These are phyloP conservation scores for Lagria hirta DNA, from an alignment of 2,888 invertebrate genomes.

Conservation along the genomic window DNA sequence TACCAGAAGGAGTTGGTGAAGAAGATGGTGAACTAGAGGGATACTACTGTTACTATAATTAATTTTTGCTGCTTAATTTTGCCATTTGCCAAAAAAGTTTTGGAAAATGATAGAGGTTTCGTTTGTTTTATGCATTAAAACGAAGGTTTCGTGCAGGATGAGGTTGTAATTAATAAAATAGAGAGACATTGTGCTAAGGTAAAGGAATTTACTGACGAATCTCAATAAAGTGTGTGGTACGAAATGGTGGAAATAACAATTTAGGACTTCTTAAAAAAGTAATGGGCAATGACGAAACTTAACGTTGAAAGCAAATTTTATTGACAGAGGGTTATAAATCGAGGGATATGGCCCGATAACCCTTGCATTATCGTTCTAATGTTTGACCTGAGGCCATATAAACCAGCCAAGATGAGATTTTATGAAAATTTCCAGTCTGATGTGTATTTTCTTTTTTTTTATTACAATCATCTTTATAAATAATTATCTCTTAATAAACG, in stretches of 20 bases:
- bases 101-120: no score
- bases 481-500: slow-evolving; percentile 26
- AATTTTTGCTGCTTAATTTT: slow-evolving; percentile 6
- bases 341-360: slow-evolving; percentile 9
- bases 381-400: slow-evolving; percentile 8
- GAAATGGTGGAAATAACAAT: no score
- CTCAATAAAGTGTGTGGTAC: no score
- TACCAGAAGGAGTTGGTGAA: no score
- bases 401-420: slow-evolving; percentile 3
- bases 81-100: slow-evolving; percentile 8
- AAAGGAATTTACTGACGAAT: no score
- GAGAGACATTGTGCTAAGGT: no score
- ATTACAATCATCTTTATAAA: slow-evolving; percentile 25
- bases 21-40: no score
- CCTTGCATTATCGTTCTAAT: slow-evolving; percentile 16
- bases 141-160: no score
- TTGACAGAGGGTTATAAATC: slow-evolving; percentile 3
- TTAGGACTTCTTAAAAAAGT: no score
- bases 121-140: no score
- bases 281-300: slow-evolving; percentile 2
- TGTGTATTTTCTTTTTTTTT: slow-evolving; percentile 10
- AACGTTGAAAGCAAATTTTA: slow-evolving; percentile 1
- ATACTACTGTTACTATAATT: slow-evolving; percentile 11
- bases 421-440: slow-evolving; percentile 12
- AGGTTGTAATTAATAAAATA: no score